These are phyloP conservation scores for Graphium colonna DNA, from an alignment of 2,888 invertebrate genomes.

Conservation along the genomic window DNA sequence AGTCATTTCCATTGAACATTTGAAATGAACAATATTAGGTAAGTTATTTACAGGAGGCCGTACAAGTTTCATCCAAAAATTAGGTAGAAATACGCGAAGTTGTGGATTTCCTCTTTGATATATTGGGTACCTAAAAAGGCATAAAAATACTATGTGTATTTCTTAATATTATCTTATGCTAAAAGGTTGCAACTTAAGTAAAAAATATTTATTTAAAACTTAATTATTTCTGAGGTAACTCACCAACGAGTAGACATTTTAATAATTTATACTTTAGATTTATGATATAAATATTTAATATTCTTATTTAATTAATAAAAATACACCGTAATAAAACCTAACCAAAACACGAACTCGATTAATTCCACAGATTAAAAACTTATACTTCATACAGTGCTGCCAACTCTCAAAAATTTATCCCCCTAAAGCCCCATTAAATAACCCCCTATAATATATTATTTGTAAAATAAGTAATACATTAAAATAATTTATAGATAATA, in stretches of 20 bases:
- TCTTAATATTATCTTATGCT: neutral
- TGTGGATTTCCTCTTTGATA: constrained; percentile 97
- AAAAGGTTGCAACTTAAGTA: too few relatives aligned
- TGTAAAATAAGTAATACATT: too few relatives aligned
- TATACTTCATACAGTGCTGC: too few relatives aligned
- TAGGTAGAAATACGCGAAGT: constrained; percentile 93
- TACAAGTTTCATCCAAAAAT: constrained; percentile 98
- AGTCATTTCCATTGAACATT: constrained; percentile 97
- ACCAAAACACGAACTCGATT: too few relatives aligned
- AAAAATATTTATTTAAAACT: neutral
- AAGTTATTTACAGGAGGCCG: constrained; percentile 84
- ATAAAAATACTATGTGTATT: constrained; percentile 8
- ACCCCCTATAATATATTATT: too few relatives aligned
- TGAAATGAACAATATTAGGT: constrained; percentile 91
- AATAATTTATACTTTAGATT: neutral
- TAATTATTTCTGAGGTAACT: constrained; percentile 23
- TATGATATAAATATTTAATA: too few relatives aligned
- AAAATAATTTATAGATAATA: too few relatives aligned
- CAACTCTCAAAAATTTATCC: too few relatives aligned
- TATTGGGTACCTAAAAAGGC: constrained; percentile 88
- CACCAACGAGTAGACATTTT: constrained; percentile 68
- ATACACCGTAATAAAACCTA: too few relatives aligned
- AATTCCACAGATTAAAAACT: too few relatives aligned
- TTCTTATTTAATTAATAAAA: too few relatives aligned
- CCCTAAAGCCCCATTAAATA: too few relatives aligned